phyloP scores from a whole-genome alignment of 2,797 vertebrate genomes.

The Aldrovandia affinis region DNA sequence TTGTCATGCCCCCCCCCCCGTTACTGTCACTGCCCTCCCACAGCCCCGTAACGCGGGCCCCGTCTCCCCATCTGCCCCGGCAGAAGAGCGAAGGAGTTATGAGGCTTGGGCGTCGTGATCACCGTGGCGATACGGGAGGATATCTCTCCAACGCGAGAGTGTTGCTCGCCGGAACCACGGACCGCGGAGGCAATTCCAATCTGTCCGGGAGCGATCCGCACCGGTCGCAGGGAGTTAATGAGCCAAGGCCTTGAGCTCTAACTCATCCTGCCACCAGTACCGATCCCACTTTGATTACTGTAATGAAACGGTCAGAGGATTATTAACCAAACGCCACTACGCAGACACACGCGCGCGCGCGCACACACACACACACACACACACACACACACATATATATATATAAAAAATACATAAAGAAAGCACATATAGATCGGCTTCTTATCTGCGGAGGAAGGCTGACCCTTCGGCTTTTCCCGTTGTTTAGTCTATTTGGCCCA shows the following conservation, averaged over 20 bases:
- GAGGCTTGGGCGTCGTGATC: constrained; percentile 12
- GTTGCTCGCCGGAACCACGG: constrained; percentile 34
- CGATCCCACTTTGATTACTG: constrained; percentile 83
- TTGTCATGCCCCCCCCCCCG: not conserved
- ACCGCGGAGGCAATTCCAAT: constrained; percentile 78
- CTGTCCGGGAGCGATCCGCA: constrained; percentile 71
- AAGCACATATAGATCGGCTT: no score
- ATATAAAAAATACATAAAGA: no score
- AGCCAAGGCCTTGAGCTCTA: constrained; percentile 76
- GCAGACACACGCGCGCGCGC: constrained; percentile 44
- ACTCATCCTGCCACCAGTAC: constrained; percentile 81
- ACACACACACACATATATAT: constrained; percentile 12
- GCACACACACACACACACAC: constrained; percentile 24
- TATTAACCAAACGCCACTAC: constrained; percentile 78
- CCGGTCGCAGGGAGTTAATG: constrained; percentile 80
- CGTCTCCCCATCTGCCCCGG: constrained; percentile 17
- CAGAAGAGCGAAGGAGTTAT: constrained; percentile 15
- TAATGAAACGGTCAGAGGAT: constrained; percentile 84
- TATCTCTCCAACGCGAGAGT: constrained; percentile 35
- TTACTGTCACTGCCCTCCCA: not conserved
- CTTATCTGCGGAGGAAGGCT: not conserved
- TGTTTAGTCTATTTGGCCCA: constrained; percentile 41
- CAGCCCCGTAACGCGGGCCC: not conserved
- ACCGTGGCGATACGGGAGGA: constrained; percentile 18
- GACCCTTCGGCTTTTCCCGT: constrained; percentile 38